Conservation (phyloP, 2,797 vertebrate species). For the Steatocranus sp. region DNA sequence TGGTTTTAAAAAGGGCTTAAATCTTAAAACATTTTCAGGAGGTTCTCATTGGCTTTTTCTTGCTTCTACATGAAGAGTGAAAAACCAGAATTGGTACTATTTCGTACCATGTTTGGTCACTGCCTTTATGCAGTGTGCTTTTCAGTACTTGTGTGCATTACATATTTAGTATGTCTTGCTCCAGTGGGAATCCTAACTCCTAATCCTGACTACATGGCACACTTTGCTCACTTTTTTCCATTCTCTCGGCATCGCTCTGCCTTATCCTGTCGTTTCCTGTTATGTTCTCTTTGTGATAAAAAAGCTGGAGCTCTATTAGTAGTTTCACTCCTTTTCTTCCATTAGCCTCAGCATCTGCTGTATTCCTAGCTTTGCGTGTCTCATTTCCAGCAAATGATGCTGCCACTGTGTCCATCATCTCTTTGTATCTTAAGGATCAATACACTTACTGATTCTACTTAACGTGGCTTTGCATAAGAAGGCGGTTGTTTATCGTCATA, state of each 20-base stretch:
- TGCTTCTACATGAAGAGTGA: conserved; percentile 1
- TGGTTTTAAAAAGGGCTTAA: not conserved
- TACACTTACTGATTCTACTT: not conserved
- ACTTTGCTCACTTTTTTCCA: conserved; percentile 2
- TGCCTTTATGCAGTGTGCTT: conserved; percentile 26
- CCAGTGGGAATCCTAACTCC: conserved; percentile 10
- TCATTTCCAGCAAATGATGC: not conserved
- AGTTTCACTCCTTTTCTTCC: not conserved
- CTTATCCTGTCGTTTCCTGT: not conserved
- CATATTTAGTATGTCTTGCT: conserved; percentile 28
- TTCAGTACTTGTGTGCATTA: conserved; percentile 26
- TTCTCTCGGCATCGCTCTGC: not conserved
- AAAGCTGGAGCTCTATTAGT: not conserved
- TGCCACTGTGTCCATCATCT: not conserved
- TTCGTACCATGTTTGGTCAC: not conserved
- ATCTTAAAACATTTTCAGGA: not conserved
- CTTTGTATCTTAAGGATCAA: not conserved
- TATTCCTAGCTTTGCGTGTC: conserved; percentile 13
- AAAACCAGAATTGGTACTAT: not conserved
- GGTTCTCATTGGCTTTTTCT: not conserved
- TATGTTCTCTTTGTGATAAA: not conserved
- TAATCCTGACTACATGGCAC: not conserved
- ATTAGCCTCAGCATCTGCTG: not conserved
- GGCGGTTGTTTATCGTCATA: not conserved
- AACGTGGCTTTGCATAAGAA: not conserved